Base-by-base conservation (phyloP, 2,113 vertebrate genomes). In the Ondatra zibethicus region DNA sequence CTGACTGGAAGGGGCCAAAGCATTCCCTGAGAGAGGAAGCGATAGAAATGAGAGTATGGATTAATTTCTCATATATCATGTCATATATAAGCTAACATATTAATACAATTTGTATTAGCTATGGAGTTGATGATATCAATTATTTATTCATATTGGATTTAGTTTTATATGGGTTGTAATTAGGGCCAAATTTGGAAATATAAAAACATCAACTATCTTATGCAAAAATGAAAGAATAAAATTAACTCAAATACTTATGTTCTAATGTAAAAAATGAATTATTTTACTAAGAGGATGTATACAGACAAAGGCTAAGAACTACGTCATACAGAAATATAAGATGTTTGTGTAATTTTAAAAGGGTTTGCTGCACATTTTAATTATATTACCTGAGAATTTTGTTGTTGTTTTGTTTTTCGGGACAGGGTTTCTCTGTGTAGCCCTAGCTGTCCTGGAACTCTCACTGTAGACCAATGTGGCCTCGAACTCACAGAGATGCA, bases 311-410 rank as follows among this genome's bases (percentile, higher is more conserved):
- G 27, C 55, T 81, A 0, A 96, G 96, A 95, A 96, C 55, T 27
- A 95, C 93, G 81, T 88, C 84, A 12, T 78, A 50, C 4, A 84
- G 21, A 96, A 98, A 96, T 13, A 92, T 36, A 97, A 92, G 50
- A 76, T 96, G 61, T 97, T 98, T 93, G 91, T 92, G 36, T 55
- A 93, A 61, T 86, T 97, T 96, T 3, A 66, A 94, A 93, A 86
- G 84, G 7, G 31, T 55, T 96, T 92, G 81, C 31, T 95, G 63
- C 36, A 93, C 82, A 88, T 81, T 95, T 94, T 61, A 95, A 89
- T 91, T 75, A 96, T 65, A 81, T 86, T 94, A 96, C 75, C 81
- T 92, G 91, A 95, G 45, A 97, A 94, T 16, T 58, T 58, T 58
- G 58, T 58, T 58, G 58, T 55, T 55, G 55, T 55, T 55, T 58